Evolutionary conservation across 2,797 vertebrate species (phyloP), one percentile per base, ranked within the genome.

Genomic region (Sphaeramia orbicularis): DNA sequence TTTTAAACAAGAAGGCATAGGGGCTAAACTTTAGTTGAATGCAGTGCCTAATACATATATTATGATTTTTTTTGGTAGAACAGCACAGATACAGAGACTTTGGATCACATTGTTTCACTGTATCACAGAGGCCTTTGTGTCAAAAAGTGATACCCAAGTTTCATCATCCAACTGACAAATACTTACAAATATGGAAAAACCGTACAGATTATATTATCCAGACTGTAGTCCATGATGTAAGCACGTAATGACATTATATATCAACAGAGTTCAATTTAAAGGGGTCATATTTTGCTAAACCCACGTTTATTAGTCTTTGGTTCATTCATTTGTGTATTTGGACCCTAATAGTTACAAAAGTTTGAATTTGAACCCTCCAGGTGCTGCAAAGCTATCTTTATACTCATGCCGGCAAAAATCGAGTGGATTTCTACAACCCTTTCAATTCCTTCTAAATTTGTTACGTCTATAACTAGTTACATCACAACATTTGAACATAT

Each of bases 1-100:
- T 91, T 82, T 84, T 54, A 79, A 72, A 68, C 83, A 83, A 72
- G 54, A 82, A 60, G 65, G 53, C 62, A 30, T 7, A 77, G 66
- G 83, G 70, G 69, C 58, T 66, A 72, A 81, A 84, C 75, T 87
- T 88, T 36, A 65, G 72, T 45, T 62, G 63, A 35, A 76, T 75
- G 69, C 78, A 70, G 64, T 68, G 64, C 53, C 81, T 71, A 69
- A 66, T 72, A 63, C 71, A 35, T 61, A 19, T 37, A 73, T 75
- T 63, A 60, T 63, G 65, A 36, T 68, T 72, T 73, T 85, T 49
- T 32, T 85, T 49, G 32, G 16, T 38, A 14, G 35, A 24, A 71
- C 71, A 76, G 68, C 44, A 54, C 36, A 45, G 7, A 69, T 60
- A 15, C 24, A 61, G 38, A 62, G 37, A 15, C 18, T 43, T 49